A percentile compares a stretch with the other conserved stretches of the same genome.
phyloP scores from a whole-genome alignment of 2,797 vertebrate genomes.

The Tolypeutes matacus region DNA sequence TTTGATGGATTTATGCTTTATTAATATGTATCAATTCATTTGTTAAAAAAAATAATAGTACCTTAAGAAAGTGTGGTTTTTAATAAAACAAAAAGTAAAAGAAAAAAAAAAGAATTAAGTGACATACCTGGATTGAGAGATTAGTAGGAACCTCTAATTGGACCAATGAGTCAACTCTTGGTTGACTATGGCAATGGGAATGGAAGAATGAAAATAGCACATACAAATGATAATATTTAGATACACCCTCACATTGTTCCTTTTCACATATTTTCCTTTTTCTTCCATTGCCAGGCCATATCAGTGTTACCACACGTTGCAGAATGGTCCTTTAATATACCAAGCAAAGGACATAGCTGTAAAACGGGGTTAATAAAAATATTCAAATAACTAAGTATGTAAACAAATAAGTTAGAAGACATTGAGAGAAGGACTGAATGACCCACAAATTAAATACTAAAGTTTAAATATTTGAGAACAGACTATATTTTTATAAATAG shows the following conservation, averaged over 20 bases:
- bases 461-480: conserved; percentile 34
- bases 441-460: conserved; percentile 35
- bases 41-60: too few relatives aligned
- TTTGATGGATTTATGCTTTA: too few relatives aligned
- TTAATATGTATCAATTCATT: too few relatives aligned
- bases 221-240: not conserved
- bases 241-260: not conserved
- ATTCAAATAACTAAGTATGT: not conserved
- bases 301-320: not conserved
- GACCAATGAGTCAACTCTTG: not conserved
- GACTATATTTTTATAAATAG: conserved; percentile 28
- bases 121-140: not conserved
- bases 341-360: not conserved
- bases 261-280: not conserved
- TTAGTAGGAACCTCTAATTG: not conserved
- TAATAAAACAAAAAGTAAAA: too few relatives aligned
- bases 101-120: not conserved
- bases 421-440: not conserved
- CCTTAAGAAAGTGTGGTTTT: too few relatives aligned
- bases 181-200: not conserved
- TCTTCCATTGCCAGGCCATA: not conserved
- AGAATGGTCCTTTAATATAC: not conserved
- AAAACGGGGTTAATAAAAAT: not conserved
- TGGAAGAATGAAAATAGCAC: not conserved
- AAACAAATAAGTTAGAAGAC: not conserved